Base-by-base conservation (phyloP, 2,888 invertebrate genomes). In the Sturmia bella region DNA sequence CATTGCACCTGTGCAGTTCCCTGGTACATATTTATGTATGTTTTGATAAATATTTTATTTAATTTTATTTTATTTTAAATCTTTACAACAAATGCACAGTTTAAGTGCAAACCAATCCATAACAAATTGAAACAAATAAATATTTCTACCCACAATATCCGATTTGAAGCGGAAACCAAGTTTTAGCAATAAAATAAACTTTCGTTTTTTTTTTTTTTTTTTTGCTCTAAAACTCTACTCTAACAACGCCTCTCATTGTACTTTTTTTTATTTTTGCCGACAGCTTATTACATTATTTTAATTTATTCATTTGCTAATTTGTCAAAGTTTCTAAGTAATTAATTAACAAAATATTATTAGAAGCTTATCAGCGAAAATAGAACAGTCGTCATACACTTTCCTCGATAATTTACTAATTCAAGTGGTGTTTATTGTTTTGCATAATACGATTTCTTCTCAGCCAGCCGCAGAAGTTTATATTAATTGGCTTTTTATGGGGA, bases 71-170 rank as follows among this genome's bases (percentile, higher is more conserved):
- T n/a, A n/a, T n/a, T n/a, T n/a, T n/a, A n/a, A n/a, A n/a, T n/a
- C n/a, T 19, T 19, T 19, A 48, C 9, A 19, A 19, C n/a, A 48
- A 27, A 27, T 19, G 2, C 9, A 9, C 17, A 48, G 52, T 27
- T 73, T 52, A 15, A 37, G 1, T 9, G 15, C 48, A 12, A 59
- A 50, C 11, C 5, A 54, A 63, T 32, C n/a, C 0, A 48, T 17
- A 39, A 11, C 41, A 17, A 32, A 41, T 27, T 24, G 39, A 50
- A 32, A 41, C 24, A 75, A 70, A 48, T 56, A 32, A 39, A 41
- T 63, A 63, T 50, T 57, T 48, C 21, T 57, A 48, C 50, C 37
- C 64, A 61, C 64, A 78, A 72, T 17, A 64, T 78, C 70, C 77
- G 70, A 21, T 43, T 70, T 13, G 11, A 43, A 50, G 15, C 77